Evolutionary conservation across 2,113 vertebrate genomes (phyloP).

Genomic region (Sinosuthora webbiana): DNA sequence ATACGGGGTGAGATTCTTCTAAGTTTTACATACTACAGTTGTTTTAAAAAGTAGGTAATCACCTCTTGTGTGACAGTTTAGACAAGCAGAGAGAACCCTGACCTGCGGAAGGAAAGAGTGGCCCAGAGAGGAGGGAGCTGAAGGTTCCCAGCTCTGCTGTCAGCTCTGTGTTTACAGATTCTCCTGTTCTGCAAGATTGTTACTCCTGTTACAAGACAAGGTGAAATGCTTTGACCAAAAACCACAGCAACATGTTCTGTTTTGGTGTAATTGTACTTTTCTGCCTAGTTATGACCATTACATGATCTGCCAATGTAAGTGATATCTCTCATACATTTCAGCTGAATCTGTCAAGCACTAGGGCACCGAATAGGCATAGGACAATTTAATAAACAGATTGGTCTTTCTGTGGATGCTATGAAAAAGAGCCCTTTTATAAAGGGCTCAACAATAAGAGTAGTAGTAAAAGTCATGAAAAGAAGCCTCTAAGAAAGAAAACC

Average conservation of each 20-base stretch:
- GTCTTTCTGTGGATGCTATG: neutral
- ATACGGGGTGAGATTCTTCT: neutral
- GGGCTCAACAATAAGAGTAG: neutral
- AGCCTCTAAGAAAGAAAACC: neutral
- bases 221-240: neutral
- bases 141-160: neutral
- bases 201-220: neutral
- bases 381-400: neutral
- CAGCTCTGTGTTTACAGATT: neutral
- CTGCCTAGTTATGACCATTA: neutral
- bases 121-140: neutral
- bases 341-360: neutral
- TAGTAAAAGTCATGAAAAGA: neutral
- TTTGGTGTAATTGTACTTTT: neutral
- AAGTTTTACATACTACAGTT: neutral
- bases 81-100: neutral
- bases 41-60: neutral
- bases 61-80: neutral
- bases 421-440: neutral
- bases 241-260: neutral
- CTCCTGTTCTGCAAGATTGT: neutral
- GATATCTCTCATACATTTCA: neutral
- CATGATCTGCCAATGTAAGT: neutral
- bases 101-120: neutral
- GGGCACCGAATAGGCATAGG: neutral